Evolutionary conservation across 1,140 invertebrate species (phyloP).

Genomic region (Conus betulinus): DNA sequence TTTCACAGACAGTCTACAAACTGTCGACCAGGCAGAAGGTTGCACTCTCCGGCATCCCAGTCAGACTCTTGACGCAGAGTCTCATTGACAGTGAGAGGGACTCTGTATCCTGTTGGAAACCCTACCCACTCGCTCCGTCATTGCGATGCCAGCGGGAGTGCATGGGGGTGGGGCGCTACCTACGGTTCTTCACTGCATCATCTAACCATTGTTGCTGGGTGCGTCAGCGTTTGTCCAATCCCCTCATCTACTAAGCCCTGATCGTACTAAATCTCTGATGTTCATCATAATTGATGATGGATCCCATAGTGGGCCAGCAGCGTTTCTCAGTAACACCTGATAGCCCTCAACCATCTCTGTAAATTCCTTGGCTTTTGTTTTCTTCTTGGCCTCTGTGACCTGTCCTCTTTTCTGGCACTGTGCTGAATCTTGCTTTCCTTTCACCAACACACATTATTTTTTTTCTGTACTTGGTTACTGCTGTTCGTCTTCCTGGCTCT

Average conservation of each 20-base stretch:
- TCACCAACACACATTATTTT: too few relatives aligned
- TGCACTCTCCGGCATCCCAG: conserved; percentile 74
- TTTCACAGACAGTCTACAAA: conserved; percentile 83
- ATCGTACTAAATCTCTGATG: conserved; percentile 40
- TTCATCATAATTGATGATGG: background rate
- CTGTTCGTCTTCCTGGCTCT: too few relatives aligned
- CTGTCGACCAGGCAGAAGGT: conserved; percentile 82
- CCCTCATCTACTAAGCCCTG: conserved; percentile 87
- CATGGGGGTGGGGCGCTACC: conserved; percentile 82
- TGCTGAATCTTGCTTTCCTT: too few relatives aligned
- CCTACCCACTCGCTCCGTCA: background rate
- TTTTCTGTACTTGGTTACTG: too few relatives aligned
- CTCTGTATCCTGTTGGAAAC: background rate
- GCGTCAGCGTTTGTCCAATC: conserved; percentile 87
- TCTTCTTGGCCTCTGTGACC: too few relatives aligned
- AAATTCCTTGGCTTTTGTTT: too few relatives aligned
- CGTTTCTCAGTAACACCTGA: too few relatives aligned
- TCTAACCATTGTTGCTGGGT: conserved; percentile 85
- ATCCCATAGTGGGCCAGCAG: background rate
- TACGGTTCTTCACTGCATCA: conserved; percentile 79
- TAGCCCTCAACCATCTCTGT: too few relatives aligned
- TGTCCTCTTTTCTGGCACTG: too few relatives aligned
- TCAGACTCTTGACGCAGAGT: background rate
- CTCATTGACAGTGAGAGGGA: background rate
- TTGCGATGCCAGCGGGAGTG: conserved; percentile 85